These are phyloP conservation scores for Eumaeus atala DNA, from an alignment of 1,140 invertebrate species.

Conservation along the genomic window DNA sequence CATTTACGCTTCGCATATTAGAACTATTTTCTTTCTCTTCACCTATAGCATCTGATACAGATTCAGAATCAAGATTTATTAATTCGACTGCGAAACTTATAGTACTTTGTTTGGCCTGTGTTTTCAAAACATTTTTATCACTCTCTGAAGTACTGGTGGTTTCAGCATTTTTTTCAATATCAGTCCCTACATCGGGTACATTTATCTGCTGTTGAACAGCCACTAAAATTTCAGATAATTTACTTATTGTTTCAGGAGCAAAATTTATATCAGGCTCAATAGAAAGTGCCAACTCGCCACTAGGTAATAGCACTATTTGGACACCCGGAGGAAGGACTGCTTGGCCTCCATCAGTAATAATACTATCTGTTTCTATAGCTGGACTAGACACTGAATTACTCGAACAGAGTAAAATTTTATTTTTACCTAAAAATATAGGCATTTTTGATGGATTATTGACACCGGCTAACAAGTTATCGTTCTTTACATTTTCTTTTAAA, in stretches of 20 bases:
- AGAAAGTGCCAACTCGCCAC: constrained; percentile 29
- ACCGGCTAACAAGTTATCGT: too few relatives aligned
- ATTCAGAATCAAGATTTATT: neutral
- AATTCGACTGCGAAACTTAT: too few relatives aligned
- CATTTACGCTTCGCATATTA: neutral
- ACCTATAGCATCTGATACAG: neutral
- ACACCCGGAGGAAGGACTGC: constrained; percentile 34
- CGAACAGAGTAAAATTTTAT: constrained; percentile 30
- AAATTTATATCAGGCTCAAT: constrained; percentile 30
- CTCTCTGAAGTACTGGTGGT: neutral
- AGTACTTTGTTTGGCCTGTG: neutral
- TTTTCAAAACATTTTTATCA: neutral
- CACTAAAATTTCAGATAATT: constrained; percentile 18
- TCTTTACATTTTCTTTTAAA: too few relatives aligned
- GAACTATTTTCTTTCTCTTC: too few relatives aligned
- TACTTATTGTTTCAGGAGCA: constrained; percentile 18
- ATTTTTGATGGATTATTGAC: neutral
- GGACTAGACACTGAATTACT: neutral
- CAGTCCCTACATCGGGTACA: neutral
- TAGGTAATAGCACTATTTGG: constrained; percentile 31
- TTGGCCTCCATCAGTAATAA: neutral
- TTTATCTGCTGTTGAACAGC: constrained; percentile 15
- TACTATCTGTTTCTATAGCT: neutral
- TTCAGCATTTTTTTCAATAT: neutral
- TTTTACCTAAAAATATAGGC: constrained; percentile 27